Evolutionary conservation across 2,797 vertebrate genomes (phyloP).

Genomic region (Podarcis lilfordi): DNA sequence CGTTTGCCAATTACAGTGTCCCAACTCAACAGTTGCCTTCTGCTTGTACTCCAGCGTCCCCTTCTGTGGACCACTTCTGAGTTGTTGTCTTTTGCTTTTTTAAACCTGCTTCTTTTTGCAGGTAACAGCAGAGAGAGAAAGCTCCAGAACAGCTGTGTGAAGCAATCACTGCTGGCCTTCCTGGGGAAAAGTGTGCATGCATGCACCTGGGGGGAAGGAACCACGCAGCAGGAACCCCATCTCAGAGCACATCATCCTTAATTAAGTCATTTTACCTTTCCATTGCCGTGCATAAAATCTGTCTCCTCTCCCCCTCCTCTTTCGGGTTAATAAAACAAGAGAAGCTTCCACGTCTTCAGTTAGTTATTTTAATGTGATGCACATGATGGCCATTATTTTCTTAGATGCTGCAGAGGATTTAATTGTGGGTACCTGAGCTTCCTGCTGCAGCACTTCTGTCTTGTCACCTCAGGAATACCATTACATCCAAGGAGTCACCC

Average conservation of each 20-base stretch:
- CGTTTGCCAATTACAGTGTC: neutral
- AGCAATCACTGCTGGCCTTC: conserved; percentile 9
- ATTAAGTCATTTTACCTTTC: conserved; percentile 11
- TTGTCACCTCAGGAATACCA: neutral
- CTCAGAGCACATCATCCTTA: conserved; percentile 18
- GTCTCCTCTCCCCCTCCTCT: neutral
- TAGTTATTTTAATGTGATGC: conserved; percentile 34
- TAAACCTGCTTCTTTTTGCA: neutral
- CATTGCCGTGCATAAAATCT: conserved; percentile 15
- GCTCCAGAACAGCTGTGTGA: conserved; percentile 1
- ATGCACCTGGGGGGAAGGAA: neutral
- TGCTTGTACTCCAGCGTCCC: neutral
- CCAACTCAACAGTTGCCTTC: conserved; percentile 3
- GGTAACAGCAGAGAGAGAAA: neutral
- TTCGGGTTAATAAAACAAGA: conserved; percentile 19
- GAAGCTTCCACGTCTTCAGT: neutral
- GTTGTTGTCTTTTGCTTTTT: neutral
- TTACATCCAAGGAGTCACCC: neutral
- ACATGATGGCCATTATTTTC: neutral
- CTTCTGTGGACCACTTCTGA: neutral
- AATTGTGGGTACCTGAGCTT: conserved; percentile 11
- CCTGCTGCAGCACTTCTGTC: neutral
- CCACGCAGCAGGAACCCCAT: neutral
- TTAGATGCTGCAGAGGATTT: conserved; percentile 8
- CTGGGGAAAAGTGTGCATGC: neutral